Conservation (phyloP, 1,140 invertebrate genomes). For the Micrasema longulum region DNA sequence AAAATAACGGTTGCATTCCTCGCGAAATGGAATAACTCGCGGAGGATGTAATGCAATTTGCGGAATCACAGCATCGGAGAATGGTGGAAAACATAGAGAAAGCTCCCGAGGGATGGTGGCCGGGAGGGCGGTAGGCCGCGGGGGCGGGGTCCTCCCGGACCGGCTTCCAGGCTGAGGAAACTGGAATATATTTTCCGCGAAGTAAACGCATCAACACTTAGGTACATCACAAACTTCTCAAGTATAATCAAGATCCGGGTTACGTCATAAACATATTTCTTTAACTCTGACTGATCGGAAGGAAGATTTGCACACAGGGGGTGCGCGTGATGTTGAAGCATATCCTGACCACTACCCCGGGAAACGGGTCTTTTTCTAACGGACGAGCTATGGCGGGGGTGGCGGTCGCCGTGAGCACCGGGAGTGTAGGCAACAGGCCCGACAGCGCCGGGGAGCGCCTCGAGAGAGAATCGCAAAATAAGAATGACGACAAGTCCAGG, state of each 20-base stretch:
- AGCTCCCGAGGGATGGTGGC: constrained; percentile 19
- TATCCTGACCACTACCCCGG: constrained; percentile 55
- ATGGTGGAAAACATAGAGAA: constrained; percentile 7
- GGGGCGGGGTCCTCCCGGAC: constrained; percentile 29
- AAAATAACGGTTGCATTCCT: constrained; percentile 10
- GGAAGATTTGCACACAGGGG: constrained; percentile 11
- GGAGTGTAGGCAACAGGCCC: constrained; percentile 6
- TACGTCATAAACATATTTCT: background rate
- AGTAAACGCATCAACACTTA: too few relatives aligned
- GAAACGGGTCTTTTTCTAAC: constrained; percentile 45
- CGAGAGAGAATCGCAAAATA: constrained; percentile 56
- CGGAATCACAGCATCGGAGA: constrained; percentile 2
- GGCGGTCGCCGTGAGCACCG: constrained; percentile 3
- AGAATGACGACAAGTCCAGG: constrained; percentile 57
- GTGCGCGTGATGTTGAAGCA: constrained; percentile 66
- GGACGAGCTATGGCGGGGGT: constrained; percentile 36
- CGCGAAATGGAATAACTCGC: constrained; percentile 6
- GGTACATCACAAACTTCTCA: too few relatives aligned
- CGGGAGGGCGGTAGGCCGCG: constrained; percentile 11
- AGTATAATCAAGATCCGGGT: too few relatives aligned
- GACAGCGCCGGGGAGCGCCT: constrained; percentile 40
- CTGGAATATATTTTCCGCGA: background rate
- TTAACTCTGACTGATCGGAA: constrained; percentile 8
- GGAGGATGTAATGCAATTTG: constrained; percentile 14
- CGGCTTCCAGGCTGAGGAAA: background rate